Percentiles rank a stretch among this genome's conserved stretches.
Conservation (phyloP, 2,113 vertebrate species). For the Calypte anna region DNA sequence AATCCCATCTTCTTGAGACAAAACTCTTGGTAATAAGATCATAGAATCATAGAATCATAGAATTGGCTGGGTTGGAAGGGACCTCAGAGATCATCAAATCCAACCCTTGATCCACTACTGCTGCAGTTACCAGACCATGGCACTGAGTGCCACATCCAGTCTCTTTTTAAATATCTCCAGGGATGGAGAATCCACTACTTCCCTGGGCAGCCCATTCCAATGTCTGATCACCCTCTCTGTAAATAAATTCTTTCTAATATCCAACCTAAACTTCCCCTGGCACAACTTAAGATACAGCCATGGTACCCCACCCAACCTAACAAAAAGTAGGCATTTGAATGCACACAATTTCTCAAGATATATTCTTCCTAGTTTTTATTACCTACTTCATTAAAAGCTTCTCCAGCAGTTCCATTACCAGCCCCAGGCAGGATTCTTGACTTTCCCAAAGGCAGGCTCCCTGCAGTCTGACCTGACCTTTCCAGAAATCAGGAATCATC, state of each 20-base stretch:
- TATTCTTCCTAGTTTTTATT: background rate
- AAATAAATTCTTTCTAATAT: no score
- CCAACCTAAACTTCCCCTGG: no score
- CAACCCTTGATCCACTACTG: no score
- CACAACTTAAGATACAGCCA: no score
- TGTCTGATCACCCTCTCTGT: no score
- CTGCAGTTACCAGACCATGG: no score
- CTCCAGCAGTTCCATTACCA: background rate
- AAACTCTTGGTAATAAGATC: background rate
- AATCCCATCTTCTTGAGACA: background rate
- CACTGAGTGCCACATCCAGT: no score
- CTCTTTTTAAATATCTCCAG: no score
- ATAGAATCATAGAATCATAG: background rate
- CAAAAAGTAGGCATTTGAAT: background rate
- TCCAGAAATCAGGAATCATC: background rate
- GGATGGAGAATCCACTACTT: no score
- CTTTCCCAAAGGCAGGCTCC: background rate
- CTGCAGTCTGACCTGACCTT: background rate
- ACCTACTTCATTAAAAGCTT: background rate
- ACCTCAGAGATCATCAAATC: no score
- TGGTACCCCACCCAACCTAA: background rate
- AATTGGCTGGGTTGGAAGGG: no score
- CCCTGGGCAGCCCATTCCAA: no score
- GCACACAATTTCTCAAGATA: background rate
- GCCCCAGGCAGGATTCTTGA: background rate